Base-by-base conservation (phyloP, 1,140 invertebrate species). In the Drosophila micromelanica region DNA sequence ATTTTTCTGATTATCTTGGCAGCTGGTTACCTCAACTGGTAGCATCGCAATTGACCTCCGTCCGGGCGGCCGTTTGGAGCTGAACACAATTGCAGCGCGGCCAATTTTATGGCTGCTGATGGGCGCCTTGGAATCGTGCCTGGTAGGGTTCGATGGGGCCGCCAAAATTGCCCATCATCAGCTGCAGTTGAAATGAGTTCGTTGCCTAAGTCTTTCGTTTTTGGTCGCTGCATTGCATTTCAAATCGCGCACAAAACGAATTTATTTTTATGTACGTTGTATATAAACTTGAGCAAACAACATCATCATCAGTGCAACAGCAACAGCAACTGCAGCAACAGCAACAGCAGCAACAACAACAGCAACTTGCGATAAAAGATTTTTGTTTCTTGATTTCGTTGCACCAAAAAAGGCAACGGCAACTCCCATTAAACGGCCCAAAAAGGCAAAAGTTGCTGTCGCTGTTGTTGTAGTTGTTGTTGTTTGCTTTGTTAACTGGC, bases 401-500 rank as follows among this genome's bases (percentile, higher is more conserved):
- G 84, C 71, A 84, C 84, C 84, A 89, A 89, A 89, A 84, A 89
- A 89, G 84, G 84, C 84, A 89, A 89, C 79, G 84, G 79, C 84
- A 89, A 89, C 84, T 89, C 84, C 84, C 84, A 89, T 89, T 89
- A 89, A 89, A 84, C 60, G 61, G 78, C 84, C 84, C 80, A 84
- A 89, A 84, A 89, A 89, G 84, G 84, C 73, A 82, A 89, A 72
- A 69, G 45, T 51, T 77, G 78, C 62, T 63, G 78, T 55, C 56
- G 62, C 48, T 52, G 67, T 49, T 75, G 20, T 51, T 57, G 62
- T 40, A 17, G 40, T 48, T 77, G 72, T 27, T 70, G 42, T 75
- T 65, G 56, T 57, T 81, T 63, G 64, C 49, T 60, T 57, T 78
- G 76, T 72, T 63, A 67, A 69, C 69, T 85, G 80, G 80, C 80